Evolutionary conservation across 2,797 vertebrate species (phyloP), one percentile per base, ranked within the genome.

Genomic region (Sparidentex hasta): DNA sequence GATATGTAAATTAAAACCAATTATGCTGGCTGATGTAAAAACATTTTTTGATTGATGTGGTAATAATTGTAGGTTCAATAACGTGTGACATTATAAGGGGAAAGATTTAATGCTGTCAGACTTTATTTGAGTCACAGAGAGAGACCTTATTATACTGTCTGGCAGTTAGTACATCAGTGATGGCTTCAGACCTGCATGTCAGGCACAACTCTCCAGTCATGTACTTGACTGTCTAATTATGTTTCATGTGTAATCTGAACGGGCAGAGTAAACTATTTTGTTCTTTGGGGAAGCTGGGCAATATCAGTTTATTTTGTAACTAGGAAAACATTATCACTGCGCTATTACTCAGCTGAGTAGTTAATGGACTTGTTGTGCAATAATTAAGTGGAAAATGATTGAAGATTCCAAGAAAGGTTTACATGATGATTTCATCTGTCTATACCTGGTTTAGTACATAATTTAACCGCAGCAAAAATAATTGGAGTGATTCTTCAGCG

Each of bases 51-150:
- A 80, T 46, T 76, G 59, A 80, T 70, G 9, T n/a, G 52, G 16
- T 80, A 61, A 66, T 80, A 62, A 59, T 25, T 82, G 38, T 47
- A 71, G 59, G 41, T 79, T 70, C 58, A 78, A 47, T 59, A 57
- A 69, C 21, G 17, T 78, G 33, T 44, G 65, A 27, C 23, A 25
- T 73, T 48, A 59, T 71, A 21, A 65, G 27, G 12, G 59, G 38
- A 46, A 71, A 54, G 25, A 52, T 66, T 74, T 43, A 69, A 65
- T 54, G 56, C 47, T 57, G 21, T 58, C 69, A 62, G 62, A 41
- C 38, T 76, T 71, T 82, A 54, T 81, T 67, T 69, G 23, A 82
- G 23, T 78, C 57, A 7, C 52, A 18, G 23, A 27, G 21, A 17
- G 23, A 68, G 50, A 70, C 48, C 25, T 76, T 76, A 41, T 67